phyloP scores from a whole-genome alignment of 2,888 invertebrate species.

The Sinotaia quadrata region DNA sequence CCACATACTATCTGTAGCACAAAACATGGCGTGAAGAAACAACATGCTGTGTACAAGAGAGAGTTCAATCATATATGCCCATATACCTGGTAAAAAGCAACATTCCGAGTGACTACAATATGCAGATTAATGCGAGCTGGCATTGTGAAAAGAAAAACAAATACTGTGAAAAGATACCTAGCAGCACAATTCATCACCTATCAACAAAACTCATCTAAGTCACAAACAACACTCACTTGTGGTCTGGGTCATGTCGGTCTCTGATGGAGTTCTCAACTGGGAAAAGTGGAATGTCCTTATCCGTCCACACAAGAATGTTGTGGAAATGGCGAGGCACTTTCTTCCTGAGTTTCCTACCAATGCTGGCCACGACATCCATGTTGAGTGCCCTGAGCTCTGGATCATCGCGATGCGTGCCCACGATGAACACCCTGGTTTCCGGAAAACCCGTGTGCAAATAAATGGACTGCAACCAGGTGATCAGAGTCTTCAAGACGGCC shows the following conservation, averaged over 20 bases:
- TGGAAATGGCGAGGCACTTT: constrained; percentile 40
- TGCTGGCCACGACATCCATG: constrained; percentile 16
- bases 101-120: too few relatives aligned
- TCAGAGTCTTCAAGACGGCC: constrained; percentile 29
- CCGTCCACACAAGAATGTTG: constrained; percentile 48
- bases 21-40: too few relatives aligned
- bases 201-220: too few relatives aligned
- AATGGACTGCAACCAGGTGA: constrained; percentile 47
- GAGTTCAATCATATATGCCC: too few relatives aligned
- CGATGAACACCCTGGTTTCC: constrained; percentile 39
- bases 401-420: constrained; percentile 46
- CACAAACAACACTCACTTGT: constrained; percentile 15
- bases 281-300: constrained; percentile 40
- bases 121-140: too few relatives aligned
- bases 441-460: constrained; percentile 43
- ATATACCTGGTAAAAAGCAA: too few relatives aligned
- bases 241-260: constrained; percentile 39
- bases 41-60: too few relatives aligned
- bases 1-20: too few relatives aligned
- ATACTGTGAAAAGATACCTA: constrained; percentile 1
- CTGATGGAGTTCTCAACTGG: constrained; percentile 44
- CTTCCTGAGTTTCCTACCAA: constrained; percentile 34
- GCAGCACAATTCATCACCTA: too few relatives aligned
- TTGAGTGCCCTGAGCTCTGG: constrained; percentile 26
- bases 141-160: too few relatives aligned